Evolutionary conservation across 2,113 vertebrate genomes (phyloP).

Genomic region (Nesoenas mayeri): DNA sequence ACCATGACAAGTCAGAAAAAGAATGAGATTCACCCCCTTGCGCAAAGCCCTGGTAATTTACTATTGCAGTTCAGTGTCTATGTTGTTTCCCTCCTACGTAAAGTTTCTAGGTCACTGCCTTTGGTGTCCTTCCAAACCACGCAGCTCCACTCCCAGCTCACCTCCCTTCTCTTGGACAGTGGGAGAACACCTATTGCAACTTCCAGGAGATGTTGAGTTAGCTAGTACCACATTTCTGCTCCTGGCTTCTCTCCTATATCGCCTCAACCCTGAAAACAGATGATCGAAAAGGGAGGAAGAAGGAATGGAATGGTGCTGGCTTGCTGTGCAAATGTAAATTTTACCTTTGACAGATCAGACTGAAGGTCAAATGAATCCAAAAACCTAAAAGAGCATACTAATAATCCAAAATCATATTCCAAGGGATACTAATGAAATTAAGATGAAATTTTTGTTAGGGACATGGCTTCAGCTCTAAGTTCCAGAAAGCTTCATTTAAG

Average conservation of each 20-base stretch:
- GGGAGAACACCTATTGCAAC: not conserved
- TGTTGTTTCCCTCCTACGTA: not conserved
- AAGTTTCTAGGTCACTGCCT: slow-evolving; percentile 35
- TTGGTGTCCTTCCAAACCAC: not conserved
- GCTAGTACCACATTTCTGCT: not conserved
- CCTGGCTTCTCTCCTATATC: not conserved
- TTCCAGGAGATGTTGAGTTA: not conserved
- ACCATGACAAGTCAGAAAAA: not conserved
- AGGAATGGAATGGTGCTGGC: not conserved
- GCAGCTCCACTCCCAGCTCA: not conserved
- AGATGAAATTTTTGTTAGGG: not conserved
- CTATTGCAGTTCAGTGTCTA: not conserved
- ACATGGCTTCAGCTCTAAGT: not conserved
- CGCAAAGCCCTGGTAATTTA: slow-evolving; percentile 9
- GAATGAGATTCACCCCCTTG: slow-evolving; percentile 28
- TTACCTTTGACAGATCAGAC: not conserved
- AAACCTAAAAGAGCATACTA: not conserved
- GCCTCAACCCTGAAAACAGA: not conserved
- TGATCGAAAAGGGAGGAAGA: not conserved
- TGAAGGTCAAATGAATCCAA: not conserved
- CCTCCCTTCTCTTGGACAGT: not conserved
- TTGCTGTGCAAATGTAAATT: not conserved
- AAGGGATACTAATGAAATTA: not conserved
- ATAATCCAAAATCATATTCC: not conserved
- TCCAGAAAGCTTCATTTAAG: not conserved